Conservation (phyloP, 2,113 vertebrate species). For the Otocyon megalotis region DNA sequence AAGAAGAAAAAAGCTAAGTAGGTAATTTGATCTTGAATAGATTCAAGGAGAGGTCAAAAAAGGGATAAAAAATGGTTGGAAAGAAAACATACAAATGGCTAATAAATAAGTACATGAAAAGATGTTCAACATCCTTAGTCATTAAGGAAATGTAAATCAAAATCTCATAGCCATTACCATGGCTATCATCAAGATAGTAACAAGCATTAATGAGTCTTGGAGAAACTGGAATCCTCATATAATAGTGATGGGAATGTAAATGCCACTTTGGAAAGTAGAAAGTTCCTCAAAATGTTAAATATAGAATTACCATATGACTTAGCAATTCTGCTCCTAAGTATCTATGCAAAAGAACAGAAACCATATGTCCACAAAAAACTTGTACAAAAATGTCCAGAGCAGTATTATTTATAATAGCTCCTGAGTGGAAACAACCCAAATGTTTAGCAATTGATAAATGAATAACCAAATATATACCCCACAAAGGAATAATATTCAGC, state of each 20-base stretch:
- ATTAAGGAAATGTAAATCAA: constrained; percentile 17
- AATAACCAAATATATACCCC: neutral
- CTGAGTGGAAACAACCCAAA: neutral
- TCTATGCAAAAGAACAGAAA: neutral
- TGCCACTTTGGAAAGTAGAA: neutral
- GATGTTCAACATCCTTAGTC: neutral
- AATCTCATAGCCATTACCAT: neutral
- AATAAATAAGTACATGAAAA: neutral
- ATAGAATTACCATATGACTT: neutral
- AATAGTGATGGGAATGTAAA: neutral
- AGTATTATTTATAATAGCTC: neutral
- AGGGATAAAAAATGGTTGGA: neutral
- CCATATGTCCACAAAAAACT: neutral
- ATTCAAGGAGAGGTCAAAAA: neutral
- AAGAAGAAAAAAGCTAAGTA: constrained; percentile 6
- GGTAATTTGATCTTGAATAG: neutral
- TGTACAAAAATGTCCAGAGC: neutral
- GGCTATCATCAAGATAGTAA: neutral
- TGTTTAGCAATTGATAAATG: neutral
- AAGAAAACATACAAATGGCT: neutral
- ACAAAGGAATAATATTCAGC: neutral
- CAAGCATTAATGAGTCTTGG: neutral
- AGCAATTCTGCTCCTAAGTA: neutral
- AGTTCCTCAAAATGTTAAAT: neutral
- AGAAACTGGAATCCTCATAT: neutral